Conservation (phyloP, 2,113 vertebrate species). For the Centrocercus urophasianus region DNA sequence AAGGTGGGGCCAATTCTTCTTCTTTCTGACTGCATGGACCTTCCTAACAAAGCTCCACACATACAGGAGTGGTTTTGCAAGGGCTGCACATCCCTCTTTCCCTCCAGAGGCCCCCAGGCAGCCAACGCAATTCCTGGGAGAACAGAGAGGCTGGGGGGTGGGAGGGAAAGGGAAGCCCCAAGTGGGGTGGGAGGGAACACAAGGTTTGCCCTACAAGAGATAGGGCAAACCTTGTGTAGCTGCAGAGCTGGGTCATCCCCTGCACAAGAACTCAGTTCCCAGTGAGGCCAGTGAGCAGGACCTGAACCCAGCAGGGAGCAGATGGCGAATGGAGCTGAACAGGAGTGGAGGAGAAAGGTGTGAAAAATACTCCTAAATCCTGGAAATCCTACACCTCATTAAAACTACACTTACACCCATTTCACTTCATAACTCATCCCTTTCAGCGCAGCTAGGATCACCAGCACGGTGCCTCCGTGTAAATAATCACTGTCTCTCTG, state of each 20-base stretch:
- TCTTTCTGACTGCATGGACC: background rate
- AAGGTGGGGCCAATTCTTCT: background rate
- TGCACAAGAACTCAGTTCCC: background rate
- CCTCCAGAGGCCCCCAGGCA: background rate
- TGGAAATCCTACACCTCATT: slow-evolving; percentile 60
- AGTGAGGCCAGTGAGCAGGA: fast-evolving
- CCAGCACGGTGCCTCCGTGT: slow-evolving; percentile 3
- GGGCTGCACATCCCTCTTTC: background rate
- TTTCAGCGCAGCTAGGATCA: slow-evolving; percentile 57
- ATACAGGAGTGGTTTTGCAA: background rate
- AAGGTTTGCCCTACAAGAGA: background rate
- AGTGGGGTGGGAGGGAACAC: background rate
- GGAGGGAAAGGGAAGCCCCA: background rate
- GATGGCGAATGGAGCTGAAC: background rate
- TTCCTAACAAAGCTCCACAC: background rate
- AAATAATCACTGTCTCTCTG: slow-evolving; percentile 38
- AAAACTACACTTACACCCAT: slow-evolving; percentile 25
- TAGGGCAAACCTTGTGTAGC: background rate
- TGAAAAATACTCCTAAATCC: slow-evolving; percentile 58
- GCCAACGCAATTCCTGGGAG: slow-evolving; percentile 12
- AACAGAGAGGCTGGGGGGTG: background rate
- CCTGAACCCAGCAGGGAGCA: background rate
- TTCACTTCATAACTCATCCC: slow-evolving; percentile 64
- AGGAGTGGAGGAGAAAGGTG: background rate
- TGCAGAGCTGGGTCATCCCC: background rate